Percentiles rank a stretch among this genome's conserved stretches.
phyloP scores from a whole-genome alignment of 2,888 invertebrate species.

The Athalia cordata region DNA sequence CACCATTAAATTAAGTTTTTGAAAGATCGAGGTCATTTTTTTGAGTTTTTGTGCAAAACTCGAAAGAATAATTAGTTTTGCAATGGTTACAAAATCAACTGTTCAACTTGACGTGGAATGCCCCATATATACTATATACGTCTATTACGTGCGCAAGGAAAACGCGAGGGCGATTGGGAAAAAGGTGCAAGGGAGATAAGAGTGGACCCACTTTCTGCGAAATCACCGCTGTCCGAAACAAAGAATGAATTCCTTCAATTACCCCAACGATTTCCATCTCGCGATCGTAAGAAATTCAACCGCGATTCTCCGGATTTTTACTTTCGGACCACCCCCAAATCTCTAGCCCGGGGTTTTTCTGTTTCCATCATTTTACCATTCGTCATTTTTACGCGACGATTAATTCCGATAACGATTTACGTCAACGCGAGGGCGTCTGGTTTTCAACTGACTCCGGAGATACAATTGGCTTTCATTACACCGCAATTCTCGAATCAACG shows the following conservation, averaged over 20 bases:
- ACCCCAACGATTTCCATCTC: no score
- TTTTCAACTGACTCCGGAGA: conserved; percentile 22
- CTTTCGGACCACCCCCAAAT: no score
- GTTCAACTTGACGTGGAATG: no score
- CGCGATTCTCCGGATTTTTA: no score
- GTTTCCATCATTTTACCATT: background rate
- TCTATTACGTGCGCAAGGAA: background rate
- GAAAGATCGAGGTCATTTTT: no score
- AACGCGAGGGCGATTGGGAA: background rate
- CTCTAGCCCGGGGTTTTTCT: no score
- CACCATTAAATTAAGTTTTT: no score
- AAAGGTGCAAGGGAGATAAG: background rate
- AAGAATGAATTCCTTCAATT: background rate
- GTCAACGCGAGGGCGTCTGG: background rate
- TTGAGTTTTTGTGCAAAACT: no score
- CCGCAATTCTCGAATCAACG: conserved; percentile 31
- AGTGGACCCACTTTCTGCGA: background rate
- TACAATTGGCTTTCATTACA: conserved; percentile 23
- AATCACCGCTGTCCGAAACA: conserved; percentile 17
- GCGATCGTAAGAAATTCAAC: no score
- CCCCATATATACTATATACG: background rate
- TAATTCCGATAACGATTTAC: background rate
- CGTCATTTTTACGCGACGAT: background rate
- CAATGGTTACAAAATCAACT: no score
- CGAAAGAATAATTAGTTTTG: no score